Evolutionary conservation across 2,113 vertebrate genomes (phyloP).

Genomic region (Crotalus tigris): DNA sequence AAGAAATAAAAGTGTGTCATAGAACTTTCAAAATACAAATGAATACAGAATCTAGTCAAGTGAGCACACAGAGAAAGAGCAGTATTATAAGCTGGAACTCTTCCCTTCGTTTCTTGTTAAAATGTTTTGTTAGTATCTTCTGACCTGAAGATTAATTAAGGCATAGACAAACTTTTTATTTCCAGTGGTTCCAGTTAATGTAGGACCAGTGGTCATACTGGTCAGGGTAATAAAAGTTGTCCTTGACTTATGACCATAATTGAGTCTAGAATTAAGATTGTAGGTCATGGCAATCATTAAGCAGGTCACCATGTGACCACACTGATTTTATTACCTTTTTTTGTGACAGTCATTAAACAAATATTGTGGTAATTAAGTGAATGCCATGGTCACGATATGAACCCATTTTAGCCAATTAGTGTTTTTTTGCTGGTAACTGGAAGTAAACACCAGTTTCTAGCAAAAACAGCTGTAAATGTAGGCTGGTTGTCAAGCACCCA

Average conservation of each 20-base stretch:
- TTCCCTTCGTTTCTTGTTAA: neutral
- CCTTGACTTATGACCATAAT: neutral
- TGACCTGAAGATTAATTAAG: neutral
- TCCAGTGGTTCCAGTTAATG: neutral
- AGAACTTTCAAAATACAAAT: neutral
- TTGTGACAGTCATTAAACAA: neutral
- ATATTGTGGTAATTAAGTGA: neutral
- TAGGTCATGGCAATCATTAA: neutral
- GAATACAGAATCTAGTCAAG: neutral
- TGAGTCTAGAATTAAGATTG: neutral
- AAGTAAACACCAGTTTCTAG: neutral
- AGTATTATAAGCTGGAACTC: neutral
- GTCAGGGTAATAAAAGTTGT: neutral
- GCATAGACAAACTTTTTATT: neutral
- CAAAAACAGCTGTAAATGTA: neutral
- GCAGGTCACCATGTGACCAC: neutral
- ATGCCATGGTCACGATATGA: neutral
- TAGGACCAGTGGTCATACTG: neutral
- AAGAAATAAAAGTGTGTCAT: neutral
- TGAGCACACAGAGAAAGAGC: neutral
- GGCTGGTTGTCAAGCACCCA: neutral
- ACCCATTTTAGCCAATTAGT: neutral
- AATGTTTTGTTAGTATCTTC: neutral
- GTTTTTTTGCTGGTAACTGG: neutral
- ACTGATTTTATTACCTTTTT: neutral